Evolutionary conservation across 2,888 invertebrate species (phyloP).

Genomic region (Hydriomena furcata): DNA sequence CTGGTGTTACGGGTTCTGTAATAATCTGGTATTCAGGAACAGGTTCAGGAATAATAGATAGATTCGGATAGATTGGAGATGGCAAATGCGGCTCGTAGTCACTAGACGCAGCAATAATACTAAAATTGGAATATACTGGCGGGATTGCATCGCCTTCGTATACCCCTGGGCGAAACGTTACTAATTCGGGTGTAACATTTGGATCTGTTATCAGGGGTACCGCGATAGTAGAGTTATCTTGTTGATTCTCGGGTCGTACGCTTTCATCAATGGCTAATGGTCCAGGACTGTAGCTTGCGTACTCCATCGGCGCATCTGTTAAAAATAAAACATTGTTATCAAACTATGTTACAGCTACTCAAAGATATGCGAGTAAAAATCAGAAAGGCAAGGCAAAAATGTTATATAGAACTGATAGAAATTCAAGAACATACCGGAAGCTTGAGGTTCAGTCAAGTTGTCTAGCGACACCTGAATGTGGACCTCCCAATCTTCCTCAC

Average conservation of each 20-base stretch:
- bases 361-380: too few relatives aligned
- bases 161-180: constrained; percentile 15
- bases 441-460: constrained; percentile 3
- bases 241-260: background rate
- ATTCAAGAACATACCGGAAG: background rate
- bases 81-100: constrained; percentile 4
- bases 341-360: too few relatives aligned
- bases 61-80: constrained; percentile 1
- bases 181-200: constrained; percentile 5
- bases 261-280: background rate
- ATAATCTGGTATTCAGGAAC: background rate
- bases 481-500: background rate
- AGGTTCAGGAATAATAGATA: constrained; percentile 12
- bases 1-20: background rate
- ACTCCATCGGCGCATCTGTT: background rate
- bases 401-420: background rate
- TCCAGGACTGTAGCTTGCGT: background rate
- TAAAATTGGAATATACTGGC: constrained; percentile 14
- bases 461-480: constrained; percentile 3
- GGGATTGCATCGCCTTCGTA: constrained; percentile 20
- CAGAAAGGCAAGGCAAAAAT: too few relatives aligned
- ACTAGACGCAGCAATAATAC: constrained; percentile 9
- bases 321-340: background rate
- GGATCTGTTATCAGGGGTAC: constrained; percentile 11
- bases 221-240: constrained; percentile 6